Percentiles rank a stretch among this genome's conserved stretches.
phyloP scores from a whole-genome alignment of 2,888 invertebrate genomes.

The Aphodius sticticus region DNA sequence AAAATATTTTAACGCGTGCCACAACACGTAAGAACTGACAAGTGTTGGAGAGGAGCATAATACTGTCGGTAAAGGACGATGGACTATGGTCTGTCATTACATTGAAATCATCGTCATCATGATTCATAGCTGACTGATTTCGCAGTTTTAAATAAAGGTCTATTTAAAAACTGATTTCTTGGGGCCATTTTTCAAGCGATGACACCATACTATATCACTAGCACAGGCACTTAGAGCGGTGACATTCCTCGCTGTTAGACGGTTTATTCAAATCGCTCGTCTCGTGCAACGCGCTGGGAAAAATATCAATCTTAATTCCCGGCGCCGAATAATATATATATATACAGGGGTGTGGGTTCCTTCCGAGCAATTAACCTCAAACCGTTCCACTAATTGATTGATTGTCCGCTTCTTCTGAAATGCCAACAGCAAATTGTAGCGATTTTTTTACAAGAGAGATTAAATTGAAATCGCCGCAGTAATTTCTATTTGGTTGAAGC shows the following conservation, averaged over 20 bases:
- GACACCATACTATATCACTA: neutral
- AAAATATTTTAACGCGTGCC: too few species aligned
- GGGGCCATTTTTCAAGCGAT: neutral
- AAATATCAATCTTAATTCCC: slow-evolving; percentile 16
- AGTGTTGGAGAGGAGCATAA: too few species aligned
- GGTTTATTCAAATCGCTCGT: neutral
- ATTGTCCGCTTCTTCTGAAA: neutral
- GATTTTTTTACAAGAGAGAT: neutral
- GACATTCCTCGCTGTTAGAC: neutral
- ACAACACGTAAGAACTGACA: too few species aligned
- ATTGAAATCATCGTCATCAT: too few species aligned
- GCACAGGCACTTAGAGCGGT: neutral
- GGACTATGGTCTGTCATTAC: too few species aligned
- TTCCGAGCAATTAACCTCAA: slow-evolving; percentile 19
- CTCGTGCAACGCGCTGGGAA: neutral
- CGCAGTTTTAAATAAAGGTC: neutral
- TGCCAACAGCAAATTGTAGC: neutral
- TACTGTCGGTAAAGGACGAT: too few species aligned
- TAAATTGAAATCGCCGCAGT: neutral
- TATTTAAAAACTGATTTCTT: neutral
- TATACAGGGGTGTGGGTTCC: slow-evolving; percentile 16
- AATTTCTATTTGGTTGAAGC: neutral
- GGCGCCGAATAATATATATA: slow-evolving; percentile 8
- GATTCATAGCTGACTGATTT: neutral
- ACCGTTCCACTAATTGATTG: slow-evolving; percentile 23